Evolutionary conservation across 2,888 invertebrate genomes (phyloP), one percentile per base, ranked within the genome.

Genomic region (Thysanoteuthis rhombus): DNA sequence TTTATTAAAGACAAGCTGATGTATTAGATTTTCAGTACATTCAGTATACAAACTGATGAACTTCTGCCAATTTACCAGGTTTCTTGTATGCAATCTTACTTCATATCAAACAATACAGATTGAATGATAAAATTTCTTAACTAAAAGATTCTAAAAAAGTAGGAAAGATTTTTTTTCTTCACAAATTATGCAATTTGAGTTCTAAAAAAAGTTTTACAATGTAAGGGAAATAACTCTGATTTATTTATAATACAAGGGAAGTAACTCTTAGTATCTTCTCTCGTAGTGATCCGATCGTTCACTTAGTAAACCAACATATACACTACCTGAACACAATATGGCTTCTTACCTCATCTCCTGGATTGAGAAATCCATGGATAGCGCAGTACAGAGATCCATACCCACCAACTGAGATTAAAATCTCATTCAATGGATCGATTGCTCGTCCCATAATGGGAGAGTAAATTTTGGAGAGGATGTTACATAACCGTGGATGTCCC

Each of bases 401-500:
- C 2, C 99, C 99, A 16, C 99, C 99, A 89, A 98, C 97, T 0
- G 99, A 99, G 4, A 99, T 98, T 58, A 99, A 96, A 91, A 99
- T 97, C 97, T 99, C 99, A 94, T 98, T 98, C 95, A 98, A 97
- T 0, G 99, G 98, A 97, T 99, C 98, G n/a, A 99, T 97, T 93
- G 98, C 97, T 93, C 98, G 98, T 4, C 98, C 98, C 93, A 99
- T 97, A 39, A 99, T 97, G 92, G 98, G 98, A 0, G 98, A 98
- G 97, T 99, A 99, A 6, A 99, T 97, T 96, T 98, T 98, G 0
- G 98, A 97, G 58, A 99, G 96, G 0, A 98, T 98, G 95, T 98
- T 98, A 0, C 99, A 98, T 94, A 99, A 97, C 94, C 99, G 98
- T 1, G 98, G 98, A 97, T 99, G 99, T 52, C 99, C 99, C 99